These are phyloP conservation scores for Nyctereutes procyonoides DNA, from an alignment of 2,113 vertebrate genomes.

Conservation along the genomic window DNA sequence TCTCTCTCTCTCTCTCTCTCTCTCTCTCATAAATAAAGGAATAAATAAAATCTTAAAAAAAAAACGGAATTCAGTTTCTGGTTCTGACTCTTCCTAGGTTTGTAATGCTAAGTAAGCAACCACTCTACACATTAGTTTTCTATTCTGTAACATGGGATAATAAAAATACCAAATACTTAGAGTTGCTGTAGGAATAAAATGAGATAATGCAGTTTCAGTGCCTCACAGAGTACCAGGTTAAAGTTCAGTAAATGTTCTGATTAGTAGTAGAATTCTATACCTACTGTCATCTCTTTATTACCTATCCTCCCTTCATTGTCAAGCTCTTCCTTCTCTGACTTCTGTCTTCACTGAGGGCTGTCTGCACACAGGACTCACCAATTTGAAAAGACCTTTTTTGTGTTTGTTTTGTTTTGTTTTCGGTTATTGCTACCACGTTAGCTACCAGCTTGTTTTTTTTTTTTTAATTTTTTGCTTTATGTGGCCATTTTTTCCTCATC, in stretches of 20 bases:
- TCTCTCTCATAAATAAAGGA: no score
- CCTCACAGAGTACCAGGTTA: background rate
- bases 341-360: background rate
- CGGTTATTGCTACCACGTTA: background rate
- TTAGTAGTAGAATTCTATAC: background rate
- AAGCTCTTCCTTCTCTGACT: background rate
- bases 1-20: no score
- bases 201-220: background rate
- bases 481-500: background rate
- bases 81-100: constrained; percentile 11
- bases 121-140: constrained; percentile 4
- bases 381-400: background rate
- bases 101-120: constrained; percentile 46
- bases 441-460: background rate
- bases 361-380: background rate
- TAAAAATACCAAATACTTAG: constrained; percentile 45
- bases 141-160: background rate
- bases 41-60: no score
- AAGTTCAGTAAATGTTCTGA: background rate
- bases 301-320: background rate
- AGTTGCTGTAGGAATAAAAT: constrained; percentile 14
- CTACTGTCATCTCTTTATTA: background rate
- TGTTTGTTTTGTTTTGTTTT: no score
- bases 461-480: background rate
- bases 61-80: background rate